Evolutionary conservation across 2,113 vertebrate genomes (phyloP), one percentile per base, ranked within the genome.

Genomic region (Chlorodrepanis virens): DNA sequence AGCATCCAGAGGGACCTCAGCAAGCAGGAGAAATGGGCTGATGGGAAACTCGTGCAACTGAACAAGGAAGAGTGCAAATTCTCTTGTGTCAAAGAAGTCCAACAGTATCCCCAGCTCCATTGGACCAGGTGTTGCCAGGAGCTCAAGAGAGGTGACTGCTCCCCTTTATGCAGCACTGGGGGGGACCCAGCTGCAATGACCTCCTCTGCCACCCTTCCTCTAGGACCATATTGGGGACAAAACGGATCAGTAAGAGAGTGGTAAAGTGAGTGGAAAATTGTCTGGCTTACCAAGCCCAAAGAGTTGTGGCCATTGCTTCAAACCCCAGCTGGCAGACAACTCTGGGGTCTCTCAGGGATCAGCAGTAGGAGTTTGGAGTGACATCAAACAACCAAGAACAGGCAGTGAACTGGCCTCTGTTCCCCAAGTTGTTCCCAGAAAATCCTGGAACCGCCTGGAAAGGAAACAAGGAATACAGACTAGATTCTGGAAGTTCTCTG

Each of bases 381-480:
- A 52, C 37, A 44, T 2, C 0, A 0, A 44, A 11, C 10, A 35
- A 9, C 54, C 28, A 40, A 42, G 37, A 60, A 60, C 31, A 44
- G 12, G 8, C 25, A 52, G 56, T 31, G 35, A 69, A 29, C 23
- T 59, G 19, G 21, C 8, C 20, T 44, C 25, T 31, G 12, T 52
- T 31, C 10, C 20, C 31, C 20, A 35, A 44, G 45, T 12, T 61
- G 20, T 44, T 35, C 25, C 20, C 45, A 70, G 37, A 59, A 71
- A 52, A 29, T 52, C 25, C 15, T 35, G 15, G 45, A 60, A 16
- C 10, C 21, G 31, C 25, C 10, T 83, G 37, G 10, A 52, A 52
- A 71, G 31, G 56, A 61, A 61, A 35, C 7, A 50, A 25, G 31
- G 35, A 40, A 60, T 19, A 52, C 6, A 14, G 19, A 42, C 6